Conservation (phyloP, 1,140 invertebrate species). For the Onthophagus taurus region DNA sequence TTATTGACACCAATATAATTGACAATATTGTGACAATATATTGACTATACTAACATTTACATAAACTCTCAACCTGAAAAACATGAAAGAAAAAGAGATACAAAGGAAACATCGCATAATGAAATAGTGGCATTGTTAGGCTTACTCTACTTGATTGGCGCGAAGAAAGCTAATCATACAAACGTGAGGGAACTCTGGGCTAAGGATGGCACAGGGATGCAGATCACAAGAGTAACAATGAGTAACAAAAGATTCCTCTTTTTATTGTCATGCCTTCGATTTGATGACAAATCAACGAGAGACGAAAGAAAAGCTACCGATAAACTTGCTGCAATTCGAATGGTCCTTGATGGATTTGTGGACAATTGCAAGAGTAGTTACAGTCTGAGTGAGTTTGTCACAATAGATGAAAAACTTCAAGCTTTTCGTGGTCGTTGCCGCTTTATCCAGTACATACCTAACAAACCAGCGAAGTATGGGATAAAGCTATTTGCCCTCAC, state of each 20-base stretch:
- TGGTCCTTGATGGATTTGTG: neutral
- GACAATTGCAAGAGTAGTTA: neutral
- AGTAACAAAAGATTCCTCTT: constrained; percentile 18
- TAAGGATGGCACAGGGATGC: constrained; percentile 22
- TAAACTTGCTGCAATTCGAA: neutral
- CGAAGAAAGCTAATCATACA: constrained; percentile 16
- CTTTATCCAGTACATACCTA: constrained; percentile 34
- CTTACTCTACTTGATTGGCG: no score
- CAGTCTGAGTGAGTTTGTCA: constrained; percentile 16
- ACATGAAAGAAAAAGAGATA: no score
- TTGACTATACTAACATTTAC: no score
- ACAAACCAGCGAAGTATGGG: constrained; percentile 34
- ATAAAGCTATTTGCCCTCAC: constrained; percentile 34
- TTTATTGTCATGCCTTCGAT: constrained; percentile 10
- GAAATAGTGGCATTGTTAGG: no score
- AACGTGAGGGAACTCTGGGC: constrained; percentile 26
- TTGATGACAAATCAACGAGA: neutral
- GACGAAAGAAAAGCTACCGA: constrained; percentile 2
- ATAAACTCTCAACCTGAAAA: no score
- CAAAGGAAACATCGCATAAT: no score
- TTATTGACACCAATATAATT: no score
- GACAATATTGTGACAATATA: no score
- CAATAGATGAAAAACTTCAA: constrained; percentile 34
- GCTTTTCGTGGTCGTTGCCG: constrained; percentile 28
- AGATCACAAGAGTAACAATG: constrained; percentile 17